Evolutionary conservation across 2,888 invertebrate genomes (phyloP).

Genomic region (Molorchus minor): DNA sequence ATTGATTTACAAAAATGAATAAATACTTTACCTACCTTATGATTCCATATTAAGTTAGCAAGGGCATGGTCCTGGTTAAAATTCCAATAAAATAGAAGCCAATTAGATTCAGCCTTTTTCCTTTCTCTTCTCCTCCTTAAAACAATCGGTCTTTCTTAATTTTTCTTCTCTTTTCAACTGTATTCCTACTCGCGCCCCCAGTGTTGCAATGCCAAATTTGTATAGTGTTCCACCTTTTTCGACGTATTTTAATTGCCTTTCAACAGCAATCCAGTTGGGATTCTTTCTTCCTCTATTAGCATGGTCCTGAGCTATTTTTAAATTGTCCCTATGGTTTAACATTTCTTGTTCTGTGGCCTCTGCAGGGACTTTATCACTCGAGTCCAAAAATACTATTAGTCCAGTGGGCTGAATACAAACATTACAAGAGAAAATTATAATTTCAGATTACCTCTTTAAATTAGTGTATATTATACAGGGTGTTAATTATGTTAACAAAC

Average conservation of each 20-base stretch:
- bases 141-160: constrained; percentile 86
- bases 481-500: no score
- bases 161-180: constrained; percentile 67
- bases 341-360: constrained; percentile 75
- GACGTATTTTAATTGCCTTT: constrained; percentile 77
- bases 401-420: constrained; percentile 81
- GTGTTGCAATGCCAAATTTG: constrained; percentile 73
- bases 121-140: constrained; percentile 88
- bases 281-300: constrained; percentile 73
- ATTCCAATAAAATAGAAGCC: constrained; percentile 94
- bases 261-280: constrained; percentile 76
- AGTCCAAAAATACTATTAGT: constrained; percentile 87
- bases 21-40: constrained; percentile 71
- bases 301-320: constrained; percentile 90
- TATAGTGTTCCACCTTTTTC: constrained; percentile 83
- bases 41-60: constrained; percentile 99
- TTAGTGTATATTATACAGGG: no score
- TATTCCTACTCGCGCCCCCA: constrained; percentile 73
- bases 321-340: constrained; percentile 87
- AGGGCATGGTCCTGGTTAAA: constrained; percentile 93
- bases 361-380: constrained; percentile 83
- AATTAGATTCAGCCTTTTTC: constrained; percentile 88
- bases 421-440: no score
- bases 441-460: no score
- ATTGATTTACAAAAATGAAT: no score